Evolutionary conservation across 2,888 invertebrate genomes (phyloP), one percentile per base, ranked within the genome.

Genomic region (Tubulanus polymorphus): DNA sequence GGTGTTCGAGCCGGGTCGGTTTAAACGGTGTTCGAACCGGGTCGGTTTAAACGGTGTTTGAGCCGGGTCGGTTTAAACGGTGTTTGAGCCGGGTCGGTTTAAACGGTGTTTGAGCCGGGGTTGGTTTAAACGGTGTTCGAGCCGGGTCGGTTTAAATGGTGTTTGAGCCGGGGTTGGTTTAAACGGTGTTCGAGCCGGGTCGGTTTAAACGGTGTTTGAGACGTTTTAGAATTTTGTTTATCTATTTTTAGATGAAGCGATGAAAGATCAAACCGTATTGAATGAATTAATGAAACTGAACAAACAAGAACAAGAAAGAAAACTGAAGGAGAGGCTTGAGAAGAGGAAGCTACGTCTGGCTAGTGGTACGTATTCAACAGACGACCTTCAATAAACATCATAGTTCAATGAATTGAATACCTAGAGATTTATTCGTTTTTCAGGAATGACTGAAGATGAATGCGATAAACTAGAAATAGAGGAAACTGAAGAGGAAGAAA

Each of bases 361-460:
- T 15, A 60, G 68, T 62, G 72, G 73, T 73, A 55, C 20, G 12
- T 10, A 20, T 10, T 45, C 8, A 20, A 45, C n/a, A n/a, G n/a
- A n/a, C n/a, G n/a, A n/a, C n/a, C n/a, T 41, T 41, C 15, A 41
- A 23, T 8, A 41, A 41, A 15, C 20, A 41, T 20, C 41, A 41
- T 8, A 23, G 41, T 41, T 8, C 3, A 23, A 20, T 3, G 6
- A 8, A 23, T 41, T 41, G 41, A n/a, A 41, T 41, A 8, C 15
- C 41, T 5, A 8, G 15, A 15, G 18, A 8, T 41, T 18, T 18
- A 15, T 41, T 41, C 23, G 18, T 15, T 5, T 50, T 26, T 23
- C 49, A 71, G 70, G 71, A 20, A 61, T 70, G 66, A 63, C 68
- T 12, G 64, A 69, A 35, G 68, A 68, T 41, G 70, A 73, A 48